phyloP scores from a whole-genome alignment of 2,113 vertebrate species.

The Anser brachyrhynchus region DNA sequence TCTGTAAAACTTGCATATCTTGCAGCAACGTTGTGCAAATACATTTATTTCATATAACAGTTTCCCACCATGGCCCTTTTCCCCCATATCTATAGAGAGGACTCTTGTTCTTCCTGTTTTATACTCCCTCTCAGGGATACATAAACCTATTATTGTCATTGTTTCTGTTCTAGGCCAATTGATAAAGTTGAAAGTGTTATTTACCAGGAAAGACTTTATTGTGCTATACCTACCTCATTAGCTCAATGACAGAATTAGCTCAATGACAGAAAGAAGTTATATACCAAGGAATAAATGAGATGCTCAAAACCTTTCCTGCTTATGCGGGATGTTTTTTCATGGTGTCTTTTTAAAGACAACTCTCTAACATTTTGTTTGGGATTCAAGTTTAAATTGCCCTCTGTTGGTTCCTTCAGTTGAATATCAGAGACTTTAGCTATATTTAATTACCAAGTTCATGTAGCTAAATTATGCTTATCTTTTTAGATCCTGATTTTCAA shows the following conservation, averaged over 20 bases:
- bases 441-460: not conserved
- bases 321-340: not conserved
- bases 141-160: not conserved
- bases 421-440: not conserved
- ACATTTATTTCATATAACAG: not conserved
- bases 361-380: not conserved
- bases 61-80: constrained; percentile 11
- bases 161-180: not conserved
- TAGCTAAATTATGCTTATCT: not conserved
- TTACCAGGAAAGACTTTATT: constrained; percentile 37
- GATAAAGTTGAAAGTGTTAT: not conserved
- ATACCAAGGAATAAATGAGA: constrained; percentile 23
- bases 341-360: not conserved
- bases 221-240: constrained; percentile 67
- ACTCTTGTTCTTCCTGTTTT: constrained; percentile 51
- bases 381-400: constrained; percentile 14
- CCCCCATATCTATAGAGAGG: not conserved
- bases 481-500: constrained; percentile 56
- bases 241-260: constrained; percentile 32
- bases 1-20: not conserved
- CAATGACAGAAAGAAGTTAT: constrained; percentile 36
- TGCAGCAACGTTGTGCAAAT: not conserved
- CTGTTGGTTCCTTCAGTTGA: constrained; percentile 43
- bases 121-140: constrained; percentile 69
- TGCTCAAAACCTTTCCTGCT: constrained; percentile 3